phyloP scores from a whole-genome alignment of 2,797 vertebrate species.

The Acanthopagrus latus region DNA sequence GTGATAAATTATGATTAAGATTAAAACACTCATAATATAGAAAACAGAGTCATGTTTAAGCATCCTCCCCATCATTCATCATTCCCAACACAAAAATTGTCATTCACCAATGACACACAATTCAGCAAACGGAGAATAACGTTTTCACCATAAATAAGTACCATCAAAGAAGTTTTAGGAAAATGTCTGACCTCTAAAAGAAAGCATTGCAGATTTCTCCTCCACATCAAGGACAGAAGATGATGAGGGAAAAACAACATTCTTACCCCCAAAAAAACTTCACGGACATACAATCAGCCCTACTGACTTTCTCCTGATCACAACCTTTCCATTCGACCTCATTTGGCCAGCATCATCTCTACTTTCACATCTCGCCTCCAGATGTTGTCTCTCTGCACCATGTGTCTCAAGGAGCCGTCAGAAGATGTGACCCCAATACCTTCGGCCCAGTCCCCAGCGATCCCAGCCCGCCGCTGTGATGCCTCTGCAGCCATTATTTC shows the following conservation, averaged over 20 bases:
- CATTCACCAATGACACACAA: background rate
- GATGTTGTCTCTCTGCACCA: constrained; percentile 36
- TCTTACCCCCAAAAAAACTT: background rate
- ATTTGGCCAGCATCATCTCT: constrained; percentile 7
- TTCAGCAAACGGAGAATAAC: background rate
- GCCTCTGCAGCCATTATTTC: constrained; percentile 63
- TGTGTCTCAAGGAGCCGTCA: constrained; percentile 19
- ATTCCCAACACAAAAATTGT: too few species aligned
- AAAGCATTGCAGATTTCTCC: background rate
- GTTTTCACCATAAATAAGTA: background rate
- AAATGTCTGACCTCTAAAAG: background rate
- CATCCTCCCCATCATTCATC: too few species aligned
- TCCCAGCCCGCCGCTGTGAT: constrained; percentile 4
- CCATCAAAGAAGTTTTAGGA: background rate
- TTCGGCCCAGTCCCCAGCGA: constrained; percentile 45
- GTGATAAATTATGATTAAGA: too few species aligned
- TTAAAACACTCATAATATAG: too few species aligned
- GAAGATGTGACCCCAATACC: constrained; percentile 58
- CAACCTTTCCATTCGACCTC: background rate
- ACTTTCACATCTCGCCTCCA: constrained; percentile 14
- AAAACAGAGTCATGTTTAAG: too few species aligned
- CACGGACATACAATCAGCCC: background rate
- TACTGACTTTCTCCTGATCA: background rate
- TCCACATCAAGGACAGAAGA: background rate
- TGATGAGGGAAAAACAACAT: background rate